These are phyloP conservation scores for Hetaerina titia DNA, from an alignment of 2,888 invertebrate species.

Conservation along the genomic window DNA sequence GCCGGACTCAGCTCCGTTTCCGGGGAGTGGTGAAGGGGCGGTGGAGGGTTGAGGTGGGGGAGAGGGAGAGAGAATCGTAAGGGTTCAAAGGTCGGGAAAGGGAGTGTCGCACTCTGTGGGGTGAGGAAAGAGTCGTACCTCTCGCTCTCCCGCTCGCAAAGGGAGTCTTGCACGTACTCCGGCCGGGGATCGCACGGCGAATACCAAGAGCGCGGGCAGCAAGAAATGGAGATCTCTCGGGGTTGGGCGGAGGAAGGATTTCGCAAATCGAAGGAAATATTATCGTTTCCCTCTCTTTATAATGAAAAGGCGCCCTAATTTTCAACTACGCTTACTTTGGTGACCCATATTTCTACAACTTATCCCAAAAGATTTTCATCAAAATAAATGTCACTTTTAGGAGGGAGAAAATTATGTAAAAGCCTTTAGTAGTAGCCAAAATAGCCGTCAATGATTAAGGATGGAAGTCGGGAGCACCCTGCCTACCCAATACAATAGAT, in stretches of 20 bases:
- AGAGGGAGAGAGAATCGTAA: conserved; percentile 18
- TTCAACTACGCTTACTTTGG: neutral
- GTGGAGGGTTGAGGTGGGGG: neutral
- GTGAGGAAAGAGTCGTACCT: conserved; percentile 4
- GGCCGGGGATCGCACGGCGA: neutral
- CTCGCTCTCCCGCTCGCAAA: neutral
- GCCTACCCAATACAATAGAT: too few relatives aligned
- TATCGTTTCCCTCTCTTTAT: neutral
- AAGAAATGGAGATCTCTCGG: neutral
- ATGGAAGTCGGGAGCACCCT: too few relatives aligned
- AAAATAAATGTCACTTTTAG: neutral
- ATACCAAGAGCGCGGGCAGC: neutral
- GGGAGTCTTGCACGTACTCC: neutral
- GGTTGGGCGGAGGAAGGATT: neutral
- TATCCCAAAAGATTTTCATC: neutral
- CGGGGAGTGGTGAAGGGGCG: conserved; percentile 17
- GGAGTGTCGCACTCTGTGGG: conserved; percentile 23
- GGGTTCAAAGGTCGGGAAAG: neutral
- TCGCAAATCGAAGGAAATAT: neutral
- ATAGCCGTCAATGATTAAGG: too few relatives aligned
- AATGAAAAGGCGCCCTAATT: neutral
- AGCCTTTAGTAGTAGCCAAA: too few relatives aligned
- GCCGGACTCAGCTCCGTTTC: conserved; percentile 58
- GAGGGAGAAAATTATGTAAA: too few relatives aligned
- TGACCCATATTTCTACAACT: neutral